These are phyloP conservation scores for Pycnomerus fuliginosus DNA, from an alignment of 2,888 invertebrate genomes.

Conservation along the genomic window DNA sequence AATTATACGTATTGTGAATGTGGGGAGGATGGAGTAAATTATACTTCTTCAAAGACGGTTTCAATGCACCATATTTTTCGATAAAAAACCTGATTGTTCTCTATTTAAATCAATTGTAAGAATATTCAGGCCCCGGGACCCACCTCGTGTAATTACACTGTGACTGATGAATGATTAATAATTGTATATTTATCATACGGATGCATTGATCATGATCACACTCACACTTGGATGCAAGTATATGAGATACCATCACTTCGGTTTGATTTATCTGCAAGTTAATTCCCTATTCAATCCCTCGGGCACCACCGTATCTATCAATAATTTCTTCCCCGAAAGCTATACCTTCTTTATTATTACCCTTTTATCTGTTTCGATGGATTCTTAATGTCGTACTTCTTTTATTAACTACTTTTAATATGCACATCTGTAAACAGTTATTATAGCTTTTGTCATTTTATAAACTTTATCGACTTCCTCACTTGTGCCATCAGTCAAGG, in stretches of 20 bases:
- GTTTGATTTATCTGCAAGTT: conserved; percentile 46
- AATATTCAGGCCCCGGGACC: conserved; percentile 24
- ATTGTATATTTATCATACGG: conserved; percentile 48
- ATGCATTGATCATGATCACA: conserved; percentile 50
- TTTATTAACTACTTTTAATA: too few relatives aligned
- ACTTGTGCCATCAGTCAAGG: too few relatives aligned
- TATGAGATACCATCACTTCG: conserved; percentile 40
- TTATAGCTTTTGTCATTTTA: too few relatives aligned
- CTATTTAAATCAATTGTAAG: neutral
- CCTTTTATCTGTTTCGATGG: neutral
- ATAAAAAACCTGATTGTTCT: neutral
- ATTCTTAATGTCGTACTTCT: too few relatives aligned
- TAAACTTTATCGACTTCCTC: neutral
- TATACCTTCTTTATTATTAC: conserved; percentile 16
- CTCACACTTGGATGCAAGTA: conserved; percentile 42
- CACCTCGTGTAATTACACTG: conserved; percentile 47
- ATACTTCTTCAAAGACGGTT: conserved; percentile 17
- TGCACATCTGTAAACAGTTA: too few relatives aligned
- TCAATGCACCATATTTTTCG: conserved; percentile 2
- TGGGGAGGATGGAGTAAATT: conserved; percentile 23
- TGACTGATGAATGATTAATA: conserved; percentile 52
- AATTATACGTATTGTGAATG: conserved; percentile 38
- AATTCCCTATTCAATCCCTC: conserved; percentile 46
- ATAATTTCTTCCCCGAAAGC: conserved; percentile 30
- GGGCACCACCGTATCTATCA: conserved; percentile 30